Evolutionary conservation across 1,140 invertebrate genomes (phyloP), one percentile per base, ranked within the genome.

Genomic region (Saccostrea echinata): DNA sequence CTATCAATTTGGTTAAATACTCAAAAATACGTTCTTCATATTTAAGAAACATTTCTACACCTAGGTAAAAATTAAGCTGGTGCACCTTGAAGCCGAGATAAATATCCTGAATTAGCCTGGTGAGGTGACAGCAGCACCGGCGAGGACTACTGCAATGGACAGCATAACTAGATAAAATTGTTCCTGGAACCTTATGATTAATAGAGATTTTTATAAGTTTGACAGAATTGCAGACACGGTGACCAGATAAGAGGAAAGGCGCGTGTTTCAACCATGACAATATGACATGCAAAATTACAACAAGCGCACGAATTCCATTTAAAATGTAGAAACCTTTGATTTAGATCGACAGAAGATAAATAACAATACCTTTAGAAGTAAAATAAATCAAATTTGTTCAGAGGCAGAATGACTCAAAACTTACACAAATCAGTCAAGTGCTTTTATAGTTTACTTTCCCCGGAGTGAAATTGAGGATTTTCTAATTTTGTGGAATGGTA

Each of bases 151-250:
- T 61, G 18, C 18, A 61, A 61, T 61, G 55, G 55, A 61, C 55
- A 61, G 16, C 24, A 30, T 30, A 76, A 76, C 68, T 76, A 76
- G 24, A 33, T 30, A 30, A 76, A 76, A 76, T 76, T 76, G 68
- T 76, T 76, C 68, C 16, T 3, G 68, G 27, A 18, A 76, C 24
- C 12, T 76, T 2, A 76, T 30, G 68, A 76, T 76, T 76, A 76
- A 76, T 76, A 33, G 68, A 11, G 68, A 30, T 27, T 76, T 16
- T 27, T 76, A 27, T 30, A 76, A 30, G 11, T 76, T 76, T 76
- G 68, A 76, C 68, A 76, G 68, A 76, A 11, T 76, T 33, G 27
- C 11, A 30, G 68, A 76, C 68, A 30, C 24, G 6, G 27, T 76
- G 68, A 16, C 68, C 30, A 76, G 24, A 30, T 27, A 33, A 33